Evolutionary conservation across 2,797 vertebrate genomes (phyloP).

Genomic region (Liparis tanakae): DNA sequence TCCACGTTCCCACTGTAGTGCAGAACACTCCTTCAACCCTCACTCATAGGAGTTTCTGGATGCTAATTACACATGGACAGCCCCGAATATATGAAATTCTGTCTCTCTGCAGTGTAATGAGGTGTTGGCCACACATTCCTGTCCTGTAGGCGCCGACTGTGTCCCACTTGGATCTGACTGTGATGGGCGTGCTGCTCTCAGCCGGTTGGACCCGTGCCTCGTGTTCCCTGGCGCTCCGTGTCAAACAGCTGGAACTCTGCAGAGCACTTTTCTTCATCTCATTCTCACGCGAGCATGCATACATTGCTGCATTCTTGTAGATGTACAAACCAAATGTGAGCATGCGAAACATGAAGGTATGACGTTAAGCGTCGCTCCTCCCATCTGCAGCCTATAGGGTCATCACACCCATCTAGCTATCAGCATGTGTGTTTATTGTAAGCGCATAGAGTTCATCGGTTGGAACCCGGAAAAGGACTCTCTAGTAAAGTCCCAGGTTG

Average conservation of each 20-base stretch:
- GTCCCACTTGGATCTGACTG: conserved; percentile 45
- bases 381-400: background rate
- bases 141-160: conserved; percentile 7
- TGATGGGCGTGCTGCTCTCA: conserved; percentile 25
- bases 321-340: conserved; percentile 29
- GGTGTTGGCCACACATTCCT: conserved; percentile 29
- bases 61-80: conserved; percentile 3
- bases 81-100: background rate
- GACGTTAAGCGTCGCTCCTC: background rate
- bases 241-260: conserved; percentile 61
- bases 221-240: conserved; percentile 26
- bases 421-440: conserved; percentile 13
- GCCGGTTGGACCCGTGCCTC: conserved; percentile 41
- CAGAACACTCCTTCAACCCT: background rate
- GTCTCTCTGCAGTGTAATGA: conserved; percentile 12
- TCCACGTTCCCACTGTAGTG: background rate
- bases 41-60: background rate
- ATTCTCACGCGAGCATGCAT: conserved; percentile 37
- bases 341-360: background rate
- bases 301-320: conserved; percentile 37
- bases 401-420: background rate
- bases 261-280: conserved; percentile 22
- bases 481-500: conserved; percentile 34
- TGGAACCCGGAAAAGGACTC: conserved; percentile 20
- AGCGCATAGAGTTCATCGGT: conserved; percentile 21